These are phyloP conservation scores for Ectropis crepuscularia DNA, from an alignment of 2,888 invertebrate species.

Conservation along the genomic window DNA sequence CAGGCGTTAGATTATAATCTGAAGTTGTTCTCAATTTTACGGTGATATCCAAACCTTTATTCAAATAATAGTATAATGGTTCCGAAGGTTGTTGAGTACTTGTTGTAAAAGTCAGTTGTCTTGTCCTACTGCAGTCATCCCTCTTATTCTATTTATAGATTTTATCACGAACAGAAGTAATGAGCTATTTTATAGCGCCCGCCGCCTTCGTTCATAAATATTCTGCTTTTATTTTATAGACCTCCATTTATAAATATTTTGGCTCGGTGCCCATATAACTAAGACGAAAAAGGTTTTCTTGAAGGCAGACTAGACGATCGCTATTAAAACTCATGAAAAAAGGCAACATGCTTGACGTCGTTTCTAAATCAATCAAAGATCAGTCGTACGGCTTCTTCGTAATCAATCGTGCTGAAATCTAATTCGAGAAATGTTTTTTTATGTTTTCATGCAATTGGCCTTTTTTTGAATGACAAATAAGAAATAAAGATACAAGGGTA, in stretches of 20 bases:
- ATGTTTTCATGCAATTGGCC: too few relatives aligned
- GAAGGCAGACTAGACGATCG: neutral
- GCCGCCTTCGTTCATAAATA: constrained; percentile 16
- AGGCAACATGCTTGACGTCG: too few relatives aligned
- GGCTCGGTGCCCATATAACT: constrained; percentile 15
- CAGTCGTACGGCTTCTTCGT: too few relatives aligned
- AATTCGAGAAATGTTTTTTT: too few relatives aligned
- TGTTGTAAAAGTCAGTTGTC: neutral
- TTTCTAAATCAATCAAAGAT: too few relatives aligned
- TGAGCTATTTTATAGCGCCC: constrained; percentile 13
- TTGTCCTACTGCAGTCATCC: neutral
- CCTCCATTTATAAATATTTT: constrained; percentile 19
- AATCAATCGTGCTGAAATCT: too few relatives aligned
- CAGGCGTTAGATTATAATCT: too few relatives aligned
- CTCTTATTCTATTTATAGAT: constrained; percentile 19
- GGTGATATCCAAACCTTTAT: too few relatives aligned
- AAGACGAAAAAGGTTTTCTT: constrained; percentile 6
- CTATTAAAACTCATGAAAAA: neutral
- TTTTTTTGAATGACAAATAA: too few relatives aligned
- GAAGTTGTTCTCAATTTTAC: too few relatives aligned
- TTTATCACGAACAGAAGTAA: constrained; percentile 11
- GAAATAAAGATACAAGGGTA: too few relatives aligned
- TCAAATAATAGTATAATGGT: too few relatives aligned
- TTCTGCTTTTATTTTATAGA: constrained; percentile 14
- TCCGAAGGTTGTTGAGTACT: neutral